Conservation (phyloP, 2,888 invertebrate species). For the Trypoxylon attenuatum region DNA sequence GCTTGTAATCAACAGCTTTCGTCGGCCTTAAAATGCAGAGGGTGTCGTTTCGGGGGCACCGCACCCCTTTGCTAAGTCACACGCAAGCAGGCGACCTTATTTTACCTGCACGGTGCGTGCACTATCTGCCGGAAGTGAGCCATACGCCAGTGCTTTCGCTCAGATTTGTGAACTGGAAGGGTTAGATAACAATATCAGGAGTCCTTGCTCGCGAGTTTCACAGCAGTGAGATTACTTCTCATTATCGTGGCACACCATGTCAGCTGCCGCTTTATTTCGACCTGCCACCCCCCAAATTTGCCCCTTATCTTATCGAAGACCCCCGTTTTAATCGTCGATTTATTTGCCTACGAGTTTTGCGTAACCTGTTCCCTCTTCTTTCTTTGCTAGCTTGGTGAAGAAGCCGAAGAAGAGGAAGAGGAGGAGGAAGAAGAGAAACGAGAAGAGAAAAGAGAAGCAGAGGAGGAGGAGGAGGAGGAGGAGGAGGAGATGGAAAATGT, state of each 20-base stretch:
- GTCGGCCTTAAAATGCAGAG: constrained; percentile 4
- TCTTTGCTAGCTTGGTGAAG: neutral
- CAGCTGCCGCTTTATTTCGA: neutral
- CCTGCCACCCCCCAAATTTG: neutral
- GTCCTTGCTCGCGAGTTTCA: constrained; percentile 7
- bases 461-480: too few species aligned
- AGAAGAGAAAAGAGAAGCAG: too few species aligned
- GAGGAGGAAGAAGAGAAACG: neutral
- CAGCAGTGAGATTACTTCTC: constrained; percentile 26
- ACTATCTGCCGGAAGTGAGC: constrained; percentile 44
- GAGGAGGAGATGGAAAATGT: neutral
- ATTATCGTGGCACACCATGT: constrained; percentile 10
- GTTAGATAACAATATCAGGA: constrained; percentile 39
- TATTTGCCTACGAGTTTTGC: neutral
- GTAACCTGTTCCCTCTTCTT: neutral
- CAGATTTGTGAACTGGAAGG: constrained; percentile 44
- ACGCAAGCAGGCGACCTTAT: constrained; percentile 40
- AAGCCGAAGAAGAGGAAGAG: too few species aligned
- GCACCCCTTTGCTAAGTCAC: constrained; percentile 7
- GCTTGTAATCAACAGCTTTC: neutral
- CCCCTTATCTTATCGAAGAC: neutral
- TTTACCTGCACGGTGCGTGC: constrained; percentile 36
- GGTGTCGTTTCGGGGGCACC: neutral
- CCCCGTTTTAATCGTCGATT: neutral
- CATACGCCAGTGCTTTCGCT: constrained; percentile 33